A percentile compares a stretch with the other conserved stretches of the same genome.
Evolutionary conservation across 1,140 invertebrate genomes (phyloP).

Genomic region (Nomia melanderi): DNA sequence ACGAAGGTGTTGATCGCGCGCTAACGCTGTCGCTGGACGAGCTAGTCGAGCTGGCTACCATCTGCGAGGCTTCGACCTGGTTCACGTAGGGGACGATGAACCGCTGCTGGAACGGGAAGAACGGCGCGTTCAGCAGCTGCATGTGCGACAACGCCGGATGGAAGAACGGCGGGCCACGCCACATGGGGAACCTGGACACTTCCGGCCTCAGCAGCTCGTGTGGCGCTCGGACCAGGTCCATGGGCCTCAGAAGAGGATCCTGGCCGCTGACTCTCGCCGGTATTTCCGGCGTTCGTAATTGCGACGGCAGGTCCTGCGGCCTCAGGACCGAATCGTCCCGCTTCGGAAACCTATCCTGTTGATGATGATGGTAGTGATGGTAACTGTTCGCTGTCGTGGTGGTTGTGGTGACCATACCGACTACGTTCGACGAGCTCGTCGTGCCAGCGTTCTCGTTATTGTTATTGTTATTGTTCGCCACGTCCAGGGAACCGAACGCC

Average conservation of each 20-base stretch:
- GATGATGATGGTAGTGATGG: slow-evolving; percentile 58
- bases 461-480: slow-evolving; percentile 76
- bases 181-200: slow-evolving; percentile 73
- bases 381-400: slow-evolving; percentile 74
- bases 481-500: slow-evolving; percentile 72
- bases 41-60: slow-evolving; percentile 67
- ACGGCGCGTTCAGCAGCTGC: slow-evolving; percentile 75
- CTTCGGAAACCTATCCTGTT: slow-evolving; percentile 65
- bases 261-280: slow-evolving; percentile 41
- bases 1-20: slow-evolving; percentile 74
- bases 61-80: slow-evolving; percentile 67
- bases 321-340: slow-evolving; percentile 63
- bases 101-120: slow-evolving; percentile 76
- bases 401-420: slow-evolving; percentile 72
- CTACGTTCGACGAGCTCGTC: slow-evolving; percentile 74
- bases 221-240: slow-evolving; percentile 62
- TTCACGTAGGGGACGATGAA: slow-evolving; percentile 76
- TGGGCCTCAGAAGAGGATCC: slow-evolving; percentile 57
- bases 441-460: slow-evolving; percentile 71
- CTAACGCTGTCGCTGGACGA: slow-evolving; percentile 76
- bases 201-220: slow-evolving; percentile 73
- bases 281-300: slow-evolving; percentile 61
- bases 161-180: slow-evolving; percentile 74
- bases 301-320: slow-evolving; percentile 61
- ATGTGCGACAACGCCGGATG: slow-evolving; percentile 75